Percentiles rank a stretch among this genome's conserved stretches.
These are phyloP conservation scores for Conops quadrifasciatus DNA, from an alignment of 2,888 invertebrate species.

Conservation along the genomic window DNA sequence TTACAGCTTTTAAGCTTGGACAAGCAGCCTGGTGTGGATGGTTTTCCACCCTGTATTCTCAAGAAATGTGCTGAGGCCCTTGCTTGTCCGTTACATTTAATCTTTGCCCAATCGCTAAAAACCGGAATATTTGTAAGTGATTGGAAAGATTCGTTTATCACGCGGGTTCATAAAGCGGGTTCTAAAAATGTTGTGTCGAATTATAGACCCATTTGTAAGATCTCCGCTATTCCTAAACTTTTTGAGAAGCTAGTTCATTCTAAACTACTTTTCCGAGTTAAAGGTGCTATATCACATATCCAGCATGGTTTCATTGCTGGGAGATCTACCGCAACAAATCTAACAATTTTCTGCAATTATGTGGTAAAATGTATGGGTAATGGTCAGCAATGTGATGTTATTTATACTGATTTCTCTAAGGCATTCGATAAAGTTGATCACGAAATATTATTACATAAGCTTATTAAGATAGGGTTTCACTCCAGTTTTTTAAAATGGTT, in stretches of 20 bases:
- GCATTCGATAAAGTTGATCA: conserved; percentile 10
- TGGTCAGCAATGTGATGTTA: neutral
- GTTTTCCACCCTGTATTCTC: neutral
- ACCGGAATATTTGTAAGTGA: neutral
- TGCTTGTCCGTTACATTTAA: neutral
- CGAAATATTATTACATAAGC: neutral
- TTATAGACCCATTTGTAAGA: conserved; percentile 16
- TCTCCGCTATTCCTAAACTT: conserved; percentile 2
- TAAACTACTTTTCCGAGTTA: neutral
- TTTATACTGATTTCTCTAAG: conserved; percentile 14
- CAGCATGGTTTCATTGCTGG: conserved; percentile 14
- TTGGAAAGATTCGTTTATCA: conserved; percentile 16
- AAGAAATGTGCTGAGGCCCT: conserved; percentile 3
- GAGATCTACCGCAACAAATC: neutral
- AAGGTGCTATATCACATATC: neutral
- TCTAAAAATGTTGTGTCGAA: conserved; percentile 12
- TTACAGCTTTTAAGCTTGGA: neutral
- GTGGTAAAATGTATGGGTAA: neutral
- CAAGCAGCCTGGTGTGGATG: neutral
- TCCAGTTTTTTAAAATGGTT: conserved; percentile 6
- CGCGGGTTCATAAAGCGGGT: conserved; percentile 1
- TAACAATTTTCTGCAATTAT: conserved; percentile 1
- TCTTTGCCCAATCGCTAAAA: neutral
- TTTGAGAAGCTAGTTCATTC: conserved; percentile 8
- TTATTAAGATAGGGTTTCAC: neutral